These are phyloP conservation scores for Pyrgilauda ruficollis DNA, from an alignment of 2,113 vertebrate species.

Conservation along the genomic window DNA sequence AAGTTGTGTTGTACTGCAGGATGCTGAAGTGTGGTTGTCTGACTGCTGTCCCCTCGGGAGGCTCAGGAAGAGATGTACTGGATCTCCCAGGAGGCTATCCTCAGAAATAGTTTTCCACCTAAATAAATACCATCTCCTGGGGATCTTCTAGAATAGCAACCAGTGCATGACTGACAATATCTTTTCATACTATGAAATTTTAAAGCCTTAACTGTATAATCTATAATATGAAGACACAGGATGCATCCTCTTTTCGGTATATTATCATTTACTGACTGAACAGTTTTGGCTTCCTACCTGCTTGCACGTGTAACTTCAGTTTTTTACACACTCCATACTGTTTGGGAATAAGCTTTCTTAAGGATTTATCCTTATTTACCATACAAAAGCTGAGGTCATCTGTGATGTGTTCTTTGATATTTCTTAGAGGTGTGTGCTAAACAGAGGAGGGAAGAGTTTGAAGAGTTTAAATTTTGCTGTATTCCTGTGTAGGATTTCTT, in stretches of 20 bases:
- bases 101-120: slow-evolving; percentile 1
- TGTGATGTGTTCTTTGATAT: neutral
- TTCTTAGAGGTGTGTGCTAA: neutral
- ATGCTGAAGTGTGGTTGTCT: slow-evolving; percentile 19
- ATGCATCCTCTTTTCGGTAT: neutral
- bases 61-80: slow-evolving; percentile 3
- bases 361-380: neutral
- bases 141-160: neutral
- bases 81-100: neutral
- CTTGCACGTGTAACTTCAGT: neutral
- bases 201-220: neutral
- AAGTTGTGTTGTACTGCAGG: slow-evolving; percentile 30
- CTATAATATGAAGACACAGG: neutral
- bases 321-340: neutral
- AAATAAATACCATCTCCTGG: neutral
- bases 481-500: neutral
- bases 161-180: neutral
- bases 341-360: neutral
- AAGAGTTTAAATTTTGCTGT: neutral
- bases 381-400: neutral
- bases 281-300: neutral
- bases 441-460: neutral
- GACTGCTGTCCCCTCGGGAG: slow-evolving; percentile 37
- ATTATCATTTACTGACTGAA: neutral
- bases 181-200: neutral